These are phyloP conservation scores for Branchipolynoe longqiensis DNA, from an alignment of 2,888 invertebrate species.

Conservation along the genomic window DNA sequence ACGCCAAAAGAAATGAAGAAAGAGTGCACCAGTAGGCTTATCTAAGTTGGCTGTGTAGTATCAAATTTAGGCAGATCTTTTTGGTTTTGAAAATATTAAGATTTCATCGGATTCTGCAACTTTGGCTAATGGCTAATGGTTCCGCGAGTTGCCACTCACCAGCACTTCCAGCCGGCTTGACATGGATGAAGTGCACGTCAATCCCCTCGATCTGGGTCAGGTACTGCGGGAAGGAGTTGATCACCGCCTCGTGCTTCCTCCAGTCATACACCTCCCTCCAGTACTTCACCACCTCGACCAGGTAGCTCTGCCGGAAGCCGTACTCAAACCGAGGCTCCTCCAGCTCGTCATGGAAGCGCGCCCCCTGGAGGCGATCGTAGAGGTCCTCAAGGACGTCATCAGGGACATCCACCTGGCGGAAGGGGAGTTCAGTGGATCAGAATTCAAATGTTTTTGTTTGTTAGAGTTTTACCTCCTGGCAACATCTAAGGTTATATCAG, in stretches of 20 bases:
- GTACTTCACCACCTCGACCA: conserved; percentile 81
- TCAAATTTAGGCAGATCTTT: no score
- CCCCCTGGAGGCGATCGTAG: conserved; percentile 56
- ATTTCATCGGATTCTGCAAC: no score
- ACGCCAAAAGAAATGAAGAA: no score
- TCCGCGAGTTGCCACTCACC: no score
- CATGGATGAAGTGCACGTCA: conserved; percentile 89
- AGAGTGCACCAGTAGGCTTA: no score
- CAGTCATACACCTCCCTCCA: conserved; percentile 90
- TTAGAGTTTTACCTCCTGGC: no score
- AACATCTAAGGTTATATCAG: no score
- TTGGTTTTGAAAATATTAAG: no score
- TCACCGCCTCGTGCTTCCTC: conserved; percentile 86
- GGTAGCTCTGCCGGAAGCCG: conserved; percentile 56
- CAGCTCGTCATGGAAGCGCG: conserved; percentile 54
- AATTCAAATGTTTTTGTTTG: no score
- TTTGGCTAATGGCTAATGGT: no score
- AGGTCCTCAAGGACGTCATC: conserved; percentile 47
- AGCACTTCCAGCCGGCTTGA: conserved; percentile 83
- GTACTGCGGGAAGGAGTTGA: conserved; percentile 90
- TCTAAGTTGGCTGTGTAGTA: no score
- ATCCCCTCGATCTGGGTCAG: conserved; percentile 89
- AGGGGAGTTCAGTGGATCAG: no score
- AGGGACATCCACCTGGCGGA: conserved; percentile 52
- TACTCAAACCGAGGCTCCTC: conserved; percentile 62